phyloP scores from a whole-genome alignment of 1,140 invertebrate species.

The Lasaia peninsularis region DNA sequence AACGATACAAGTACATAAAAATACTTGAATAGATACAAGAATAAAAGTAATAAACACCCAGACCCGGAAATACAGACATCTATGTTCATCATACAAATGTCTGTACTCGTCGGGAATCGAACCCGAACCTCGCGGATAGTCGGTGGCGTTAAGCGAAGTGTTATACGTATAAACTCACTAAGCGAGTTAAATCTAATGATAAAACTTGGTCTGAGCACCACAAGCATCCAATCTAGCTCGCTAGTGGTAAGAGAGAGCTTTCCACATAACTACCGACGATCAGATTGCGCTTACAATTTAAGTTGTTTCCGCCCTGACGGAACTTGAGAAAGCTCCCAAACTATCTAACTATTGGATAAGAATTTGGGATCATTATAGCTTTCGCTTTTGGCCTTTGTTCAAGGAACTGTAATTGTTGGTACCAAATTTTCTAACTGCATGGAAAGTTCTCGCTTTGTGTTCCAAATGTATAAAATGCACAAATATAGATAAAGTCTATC shows the following conservation, averaged over 20 bases:
- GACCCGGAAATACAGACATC: no score
- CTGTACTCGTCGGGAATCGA: no score
- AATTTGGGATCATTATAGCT: background rate
- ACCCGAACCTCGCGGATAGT: no score
- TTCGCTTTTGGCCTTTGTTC: background rate
- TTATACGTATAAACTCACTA: background rate
- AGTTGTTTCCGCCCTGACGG: background rate
- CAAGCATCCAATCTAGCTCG: constrained; percentile 3
- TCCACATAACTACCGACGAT: constrained; percentile 2
- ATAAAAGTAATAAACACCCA: no score
- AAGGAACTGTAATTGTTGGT: background rate
- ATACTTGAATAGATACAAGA: no score
- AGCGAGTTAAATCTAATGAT: constrained; percentile 1
- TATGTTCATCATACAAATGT: no score
- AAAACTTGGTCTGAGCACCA: background rate
- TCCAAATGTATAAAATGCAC: no score
- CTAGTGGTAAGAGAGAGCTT: constrained; percentile 1
- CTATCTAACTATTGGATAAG: background rate
- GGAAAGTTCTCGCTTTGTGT: no score
- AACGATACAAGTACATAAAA: no score
- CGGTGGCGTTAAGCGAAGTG: no score
- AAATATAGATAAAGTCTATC: no score
- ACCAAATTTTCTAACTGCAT: no score
- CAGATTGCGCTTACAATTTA: constrained; percentile 12
- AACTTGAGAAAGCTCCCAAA: constrained; percentile 2